A percentile compares a stretch with the other conserved stretches of the same genome.
phyloP scores from a whole-genome alignment of 2,797 vertebrate species.

The Catostomus latipinnis region DNA sequence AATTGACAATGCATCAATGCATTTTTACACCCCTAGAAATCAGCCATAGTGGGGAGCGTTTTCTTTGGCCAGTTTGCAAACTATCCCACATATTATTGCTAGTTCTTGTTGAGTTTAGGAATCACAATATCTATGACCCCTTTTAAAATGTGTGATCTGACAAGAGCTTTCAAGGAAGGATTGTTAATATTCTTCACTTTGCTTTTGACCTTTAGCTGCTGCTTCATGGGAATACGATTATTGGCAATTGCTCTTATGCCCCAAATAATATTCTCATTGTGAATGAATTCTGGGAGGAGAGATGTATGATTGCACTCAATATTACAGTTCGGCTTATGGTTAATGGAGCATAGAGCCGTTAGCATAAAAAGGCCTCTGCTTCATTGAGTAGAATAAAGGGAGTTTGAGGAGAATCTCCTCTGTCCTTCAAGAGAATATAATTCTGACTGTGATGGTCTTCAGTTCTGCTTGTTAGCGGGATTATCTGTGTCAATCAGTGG shows the following conservation, averaged over 20 bases:
- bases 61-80: too few species aligned
- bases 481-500: conserved; percentile 30
- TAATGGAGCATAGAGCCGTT: not conserved
- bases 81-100: too few species aligned
- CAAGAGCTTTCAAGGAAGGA: not conserved
- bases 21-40: too few species aligned
- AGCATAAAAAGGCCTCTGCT: conserved; percentile 22
- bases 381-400: not conserved
- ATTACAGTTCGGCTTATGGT: not conserved
- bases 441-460: conserved; percentile 10
- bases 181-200: conserved; percentile 7
- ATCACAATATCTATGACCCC: too few species aligned
- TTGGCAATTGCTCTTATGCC: not conserved
- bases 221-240: conserved; percentile 24
- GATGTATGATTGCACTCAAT: not conserved
- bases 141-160: not conserved
- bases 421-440: conserved; percentile 2
- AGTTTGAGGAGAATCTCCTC: conserved; percentile 2
- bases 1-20: too few species aligned
- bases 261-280: conserved; percentile 27
- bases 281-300: conserved; percentile 23
- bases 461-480: conserved; percentile 27
- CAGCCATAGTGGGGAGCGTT: too few species aligned
- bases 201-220: conserved; percentile 23
- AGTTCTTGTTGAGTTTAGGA: too few species aligned